phyloP scores from a whole-genome alignment of 2,113 vertebrate species.

The Notechis scutatus region DNA sequence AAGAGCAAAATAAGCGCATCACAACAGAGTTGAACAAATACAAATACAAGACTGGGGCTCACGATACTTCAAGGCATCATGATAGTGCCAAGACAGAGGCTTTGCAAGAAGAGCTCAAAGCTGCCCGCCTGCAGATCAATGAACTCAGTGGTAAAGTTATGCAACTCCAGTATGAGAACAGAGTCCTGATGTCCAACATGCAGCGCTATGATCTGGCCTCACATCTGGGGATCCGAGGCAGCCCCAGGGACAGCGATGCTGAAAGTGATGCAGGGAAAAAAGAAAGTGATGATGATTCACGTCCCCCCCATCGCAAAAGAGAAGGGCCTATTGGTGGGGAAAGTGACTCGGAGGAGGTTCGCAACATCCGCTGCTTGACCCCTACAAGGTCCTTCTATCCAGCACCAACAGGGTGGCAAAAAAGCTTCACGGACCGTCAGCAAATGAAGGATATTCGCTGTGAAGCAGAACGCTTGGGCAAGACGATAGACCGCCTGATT shows the following conservation, averaged over 20 bases:
- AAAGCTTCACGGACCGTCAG: conserved; percentile 92
- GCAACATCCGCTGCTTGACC: conserved; percentile 93
- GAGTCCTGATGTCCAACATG: conserved; percentile 97
- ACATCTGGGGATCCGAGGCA: conserved; percentile 90
- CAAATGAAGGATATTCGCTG: conserved; percentile 97
- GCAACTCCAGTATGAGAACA: conserved; percentile 98
- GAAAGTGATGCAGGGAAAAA: conserved; percentile 91
- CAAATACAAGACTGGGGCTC: conserved; percentile 88
- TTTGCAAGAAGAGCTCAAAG: conserved; percentile 94
- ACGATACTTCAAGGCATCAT: conserved; percentile 83
- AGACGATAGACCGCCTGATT: conserved; percentile 95
- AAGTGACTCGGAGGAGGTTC: conserved; percentile 94
- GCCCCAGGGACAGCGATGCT: conserved; percentile 91
- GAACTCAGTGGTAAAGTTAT: conserved; percentile 97
- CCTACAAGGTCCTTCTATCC: conserved; percentile 90
- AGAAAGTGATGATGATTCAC: conserved; percentile 90
- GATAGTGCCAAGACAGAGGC: conserved; percentile 86
- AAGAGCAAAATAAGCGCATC: conserved; percentile 94
- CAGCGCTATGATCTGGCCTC: conserved; percentile 97
- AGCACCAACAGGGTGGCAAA: conserved; percentile 80
- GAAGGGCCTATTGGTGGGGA: conserved; percentile 95
- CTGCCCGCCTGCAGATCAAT: conserved; percentile 92
- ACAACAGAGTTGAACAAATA: conserved; percentile 93
- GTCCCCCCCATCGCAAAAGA: conserved; percentile 92
- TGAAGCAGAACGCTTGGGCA: conserved; percentile 92